A percentile compares a stretch with the other conserved stretches of the same genome.
Conservation (phyloP, 2,888 invertebrate genomes). For the Smittia aterrima region DNA sequence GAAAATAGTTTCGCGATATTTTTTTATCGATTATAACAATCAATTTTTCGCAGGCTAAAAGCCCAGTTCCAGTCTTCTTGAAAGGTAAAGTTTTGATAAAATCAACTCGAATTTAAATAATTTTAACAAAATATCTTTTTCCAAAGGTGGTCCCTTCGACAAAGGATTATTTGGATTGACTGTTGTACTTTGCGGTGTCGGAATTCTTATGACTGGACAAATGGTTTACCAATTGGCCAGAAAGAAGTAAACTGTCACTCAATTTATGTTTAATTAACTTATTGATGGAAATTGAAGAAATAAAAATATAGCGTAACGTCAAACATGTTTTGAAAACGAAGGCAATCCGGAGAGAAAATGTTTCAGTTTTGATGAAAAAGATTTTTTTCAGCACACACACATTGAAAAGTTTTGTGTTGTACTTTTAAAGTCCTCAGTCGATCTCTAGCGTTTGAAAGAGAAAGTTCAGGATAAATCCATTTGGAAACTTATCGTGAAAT, state of each 20-base stretch:
- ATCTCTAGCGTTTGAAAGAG: no score
- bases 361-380: background rate
- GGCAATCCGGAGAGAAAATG: background rate
- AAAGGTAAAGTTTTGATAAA: slow-evolving; percentile 46
- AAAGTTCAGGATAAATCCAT: no score
- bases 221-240: slow-evolving; percentile 51
- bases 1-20: background rate
- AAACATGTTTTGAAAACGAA: background rate
- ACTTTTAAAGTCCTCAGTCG: no score
- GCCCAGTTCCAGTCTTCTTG: slow-evolving; percentile 51
- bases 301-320: no score
- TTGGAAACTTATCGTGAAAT: no score
- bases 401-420: no score
- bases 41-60: slow-evolving; percentile 48
- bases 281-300: no score
- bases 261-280: background rate
- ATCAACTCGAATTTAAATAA: no score
- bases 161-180: slow-evolving; percentile 51
- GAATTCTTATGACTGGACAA: slow-evolving; percentile 48
- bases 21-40: slow-evolving; percentile 37
- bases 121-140: slow-evolving; percentile 17
- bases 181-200: slow-evolving; percentile 51
- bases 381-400: no score
- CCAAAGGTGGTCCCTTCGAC: slow-evolving; percentile 49
- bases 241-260: slow-evolving; percentile 45